Conservation (phyloP, 2,888 invertebrate species). For the Aporophyla nigra region DNA sequence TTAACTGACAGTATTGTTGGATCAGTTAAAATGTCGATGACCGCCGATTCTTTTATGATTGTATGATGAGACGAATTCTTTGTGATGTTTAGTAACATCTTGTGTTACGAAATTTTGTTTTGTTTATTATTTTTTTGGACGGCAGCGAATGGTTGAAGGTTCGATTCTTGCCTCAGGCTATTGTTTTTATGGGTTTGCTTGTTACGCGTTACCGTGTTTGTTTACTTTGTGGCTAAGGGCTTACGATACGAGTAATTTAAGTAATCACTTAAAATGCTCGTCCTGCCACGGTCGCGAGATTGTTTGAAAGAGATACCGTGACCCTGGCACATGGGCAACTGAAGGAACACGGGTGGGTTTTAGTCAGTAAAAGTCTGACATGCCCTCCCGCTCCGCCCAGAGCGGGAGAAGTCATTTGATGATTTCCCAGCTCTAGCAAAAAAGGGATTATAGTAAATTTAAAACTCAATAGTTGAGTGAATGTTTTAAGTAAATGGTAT, state of each 20-base stretch:
- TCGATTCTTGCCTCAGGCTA: slow-evolving; percentile 39
- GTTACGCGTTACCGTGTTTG: slow-evolving; percentile 12
- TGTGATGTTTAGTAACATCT: slow-evolving; percentile 46
- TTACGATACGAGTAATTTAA: not conserved
- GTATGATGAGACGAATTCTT: slow-evolving; percentile 46
- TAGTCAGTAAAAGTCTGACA: too few species aligned
- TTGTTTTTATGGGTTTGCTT: slow-evolving; percentile 41
- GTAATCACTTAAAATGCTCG: not conserved
- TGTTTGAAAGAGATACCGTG: too few species aligned
- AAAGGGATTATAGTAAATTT: not conserved
- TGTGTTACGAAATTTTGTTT: slow-evolving; percentile 46
- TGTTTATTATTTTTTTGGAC: slow-evolving; percentile 42
- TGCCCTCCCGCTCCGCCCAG: too few species aligned
- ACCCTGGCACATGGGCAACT: too few species aligned
- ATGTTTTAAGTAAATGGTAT: not conserved
- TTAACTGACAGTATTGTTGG: slow-evolving; percentile 63
- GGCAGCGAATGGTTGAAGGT: not conserved
- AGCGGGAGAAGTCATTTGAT: too few species aligned
- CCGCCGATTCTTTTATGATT: slow-evolving; percentile 52
- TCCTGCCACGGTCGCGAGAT: too few species aligned
- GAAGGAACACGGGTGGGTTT: too few species aligned
- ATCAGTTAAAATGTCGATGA: slow-evolving; percentile 65
- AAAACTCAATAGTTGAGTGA: not conserved
- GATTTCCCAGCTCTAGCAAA: not conserved
- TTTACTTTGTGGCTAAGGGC: slow-evolving; percentile 6